Percentiles rank a stretch among this genome's conserved stretches.
phyloP scores from a whole-genome alignment of 2,888 invertebrate genomes.

The Cerceris ruficornis region DNA sequence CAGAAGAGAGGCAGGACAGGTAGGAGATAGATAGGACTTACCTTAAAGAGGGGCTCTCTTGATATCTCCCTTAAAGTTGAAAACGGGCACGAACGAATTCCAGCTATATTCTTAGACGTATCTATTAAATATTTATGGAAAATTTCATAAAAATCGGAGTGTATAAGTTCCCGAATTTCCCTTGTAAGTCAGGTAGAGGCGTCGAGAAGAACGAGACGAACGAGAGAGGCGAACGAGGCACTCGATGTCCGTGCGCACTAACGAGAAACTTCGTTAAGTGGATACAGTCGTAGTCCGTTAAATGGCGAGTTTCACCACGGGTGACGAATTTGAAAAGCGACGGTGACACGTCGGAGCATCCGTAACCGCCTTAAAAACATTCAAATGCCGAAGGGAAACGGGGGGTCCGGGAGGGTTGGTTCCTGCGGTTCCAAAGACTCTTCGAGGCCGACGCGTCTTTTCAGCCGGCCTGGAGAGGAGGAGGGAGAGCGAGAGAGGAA shows the following conservation, averaged over 20 bases:
- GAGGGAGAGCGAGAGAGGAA: constrained; percentile 23
- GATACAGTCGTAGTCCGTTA: constrained; percentile 65
- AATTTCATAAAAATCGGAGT: too few relatives aligned
- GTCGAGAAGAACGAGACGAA: too few relatives aligned
- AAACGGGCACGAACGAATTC: too few relatives aligned
- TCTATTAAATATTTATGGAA: too few relatives aligned
- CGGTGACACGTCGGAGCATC: constrained; percentile 65
- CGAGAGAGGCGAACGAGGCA: background rate
- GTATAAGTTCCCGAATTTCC: too few relatives aligned
- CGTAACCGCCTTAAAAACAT: constrained; percentile 59
- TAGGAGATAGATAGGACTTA: too few relatives aligned
- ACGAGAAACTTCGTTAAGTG: constrained; percentile 52
- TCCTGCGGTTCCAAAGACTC: constrained; percentile 58
- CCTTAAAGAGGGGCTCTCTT: too few relatives aligned
- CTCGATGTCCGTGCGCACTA: constrained; percentile 5
- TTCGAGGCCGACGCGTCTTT: constrained; percentile 42
- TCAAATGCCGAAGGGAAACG: constrained; percentile 50
- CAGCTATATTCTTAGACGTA: too few relatives aligned
- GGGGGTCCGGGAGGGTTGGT: constrained; percentile 52
- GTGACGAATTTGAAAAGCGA: constrained; percentile 63
- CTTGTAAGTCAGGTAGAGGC: too few relatives aligned
- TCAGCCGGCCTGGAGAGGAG: constrained; percentile 62
- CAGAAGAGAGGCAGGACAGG: too few relatives aligned
- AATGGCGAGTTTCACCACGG: constrained; percentile 60
- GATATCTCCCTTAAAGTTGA: too few relatives aligned